These are phyloP conservation scores for Alentia gelatinosa DNA, from an alignment of 2,888 invertebrate genomes.

Conservation along the genomic window DNA sequence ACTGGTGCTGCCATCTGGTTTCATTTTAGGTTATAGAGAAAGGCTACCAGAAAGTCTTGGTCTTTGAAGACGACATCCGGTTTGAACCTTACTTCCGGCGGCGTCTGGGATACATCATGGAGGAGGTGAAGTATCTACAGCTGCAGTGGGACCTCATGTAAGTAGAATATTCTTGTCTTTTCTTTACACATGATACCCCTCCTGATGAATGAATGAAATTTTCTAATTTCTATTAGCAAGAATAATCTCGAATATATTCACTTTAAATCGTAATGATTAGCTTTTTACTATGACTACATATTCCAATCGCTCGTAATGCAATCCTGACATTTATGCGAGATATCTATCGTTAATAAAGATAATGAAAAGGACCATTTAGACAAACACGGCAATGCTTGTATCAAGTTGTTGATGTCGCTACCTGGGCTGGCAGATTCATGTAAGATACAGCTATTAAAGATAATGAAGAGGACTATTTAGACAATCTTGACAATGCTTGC, in stretches of 20 bases:
- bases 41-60: conserved; percentile 83
- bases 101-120: conserved; percentile 85
- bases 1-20: too few relatives aligned
- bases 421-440: too few relatives aligned
- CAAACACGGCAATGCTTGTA: too few relatives aligned
- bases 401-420: too few relatives aligned
- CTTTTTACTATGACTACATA: too few relatives aligned
- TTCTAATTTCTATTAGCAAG: not conserved
- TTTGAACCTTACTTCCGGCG: conserved; percentile 91
- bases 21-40: conserved; percentile 77
- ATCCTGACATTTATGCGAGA: too few relatives aligned
- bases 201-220: not conserved
- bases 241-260: not conserved
- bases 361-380: too few relatives aligned
- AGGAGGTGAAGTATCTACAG: conserved; percentile 84
- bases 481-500: too few relatives aligned
- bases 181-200: not conserved
- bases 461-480: too few relatives aligned
- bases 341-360: too few relatives aligned
- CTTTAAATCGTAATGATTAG: not conserved
- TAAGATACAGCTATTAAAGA: too few relatives aligned
- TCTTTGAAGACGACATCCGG: conserved; percentile 96
- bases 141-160: conserved; percentile 94
- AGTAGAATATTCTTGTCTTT: conserved; percentile 72
- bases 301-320: too few relatives aligned